These are phyloP conservation scores for Melanchra persicariae DNA, from an alignment of 2,888 invertebrate species.

Conservation along the genomic window DNA sequence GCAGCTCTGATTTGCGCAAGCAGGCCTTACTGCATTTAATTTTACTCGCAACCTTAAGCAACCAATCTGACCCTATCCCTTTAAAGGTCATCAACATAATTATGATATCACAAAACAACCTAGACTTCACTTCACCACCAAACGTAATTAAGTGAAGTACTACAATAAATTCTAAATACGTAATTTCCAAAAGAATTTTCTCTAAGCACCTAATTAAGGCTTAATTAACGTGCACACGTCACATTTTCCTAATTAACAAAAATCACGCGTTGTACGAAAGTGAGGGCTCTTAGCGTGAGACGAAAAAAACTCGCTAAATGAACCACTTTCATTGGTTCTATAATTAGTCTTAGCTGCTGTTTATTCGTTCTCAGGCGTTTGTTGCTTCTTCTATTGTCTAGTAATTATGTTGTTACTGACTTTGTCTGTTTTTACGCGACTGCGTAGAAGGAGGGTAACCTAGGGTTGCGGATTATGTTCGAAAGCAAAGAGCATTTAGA, in stretches of 20 bases:
- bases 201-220: slow-evolving; percentile 43
- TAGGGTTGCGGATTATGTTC: no score
- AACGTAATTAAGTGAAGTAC: background rate
- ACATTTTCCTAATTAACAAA: slow-evolving; percentile 57
- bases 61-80: background rate
- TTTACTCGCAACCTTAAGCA: background rate
- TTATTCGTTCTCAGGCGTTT: slow-evolving; percentile 36
- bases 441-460: no score
- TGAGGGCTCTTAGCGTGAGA: slow-evolving; percentile 38
- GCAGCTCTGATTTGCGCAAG: no score
- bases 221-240: slow-evolving; percentile 34
- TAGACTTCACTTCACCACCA: background rate
- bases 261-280: slow-evolving; percentile 56
- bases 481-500: no score
- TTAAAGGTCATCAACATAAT: slow-evolving; percentile 9
- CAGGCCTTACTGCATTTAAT: no score
- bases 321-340: slow-evolving; percentile 45
- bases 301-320: slow-evolving; percentile 33
- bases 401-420: slow-evolving; percentile 5
- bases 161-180: slow-evolving; percentile 17
- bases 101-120: background rate
- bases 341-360: slow-evolving; percentile 35
- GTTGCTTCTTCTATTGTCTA: slow-evolving; percentile 22
- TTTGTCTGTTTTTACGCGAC: background rate
- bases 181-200: slow-evolving; percentile 29